phyloP scores from a whole-genome alignment of 2,113 vertebrate species.

The Xiphophorus hellerii region DNA sequence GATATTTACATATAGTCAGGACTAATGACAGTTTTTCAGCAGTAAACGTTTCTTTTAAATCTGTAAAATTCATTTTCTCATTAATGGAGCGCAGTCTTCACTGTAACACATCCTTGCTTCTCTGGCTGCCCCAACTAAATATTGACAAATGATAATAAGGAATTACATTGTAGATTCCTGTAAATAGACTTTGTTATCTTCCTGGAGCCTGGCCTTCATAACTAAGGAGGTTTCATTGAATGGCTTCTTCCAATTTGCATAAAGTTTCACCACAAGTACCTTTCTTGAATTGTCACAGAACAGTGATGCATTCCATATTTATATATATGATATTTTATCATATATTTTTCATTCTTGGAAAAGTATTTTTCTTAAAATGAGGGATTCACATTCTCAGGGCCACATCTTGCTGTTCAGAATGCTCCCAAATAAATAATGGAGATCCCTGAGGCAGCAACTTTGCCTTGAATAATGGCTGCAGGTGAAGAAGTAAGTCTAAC shows the following conservation, averaged over 20 bases:
- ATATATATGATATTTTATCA: neutral
- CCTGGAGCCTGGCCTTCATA: neutral
- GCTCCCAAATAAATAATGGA: constrained; percentile 6
- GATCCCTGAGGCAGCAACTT: constrained; percentile 1
- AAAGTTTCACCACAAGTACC: neutral
- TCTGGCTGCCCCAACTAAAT: neutral
- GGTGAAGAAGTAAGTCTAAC: neutral
- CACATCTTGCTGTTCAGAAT: neutral
- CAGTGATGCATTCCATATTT: neutral
- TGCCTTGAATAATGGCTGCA: constrained; percentile 3
- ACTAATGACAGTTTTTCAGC: no score
- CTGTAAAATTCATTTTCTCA: neutral
- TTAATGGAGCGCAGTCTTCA: neutral
- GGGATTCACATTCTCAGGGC: neutral
- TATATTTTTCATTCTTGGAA: neutral
- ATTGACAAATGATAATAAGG: constrained; percentile 7
- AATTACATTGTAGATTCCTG: neutral
- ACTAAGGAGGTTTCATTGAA: constrained; percentile 4
- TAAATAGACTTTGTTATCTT: neutral
- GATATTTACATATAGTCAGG: no score
- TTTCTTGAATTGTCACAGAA: neutral
- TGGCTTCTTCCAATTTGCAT: neutral
- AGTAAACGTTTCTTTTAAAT: neutral
- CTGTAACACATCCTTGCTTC: neutral
- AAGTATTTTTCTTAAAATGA: neutral